Percentiles rank a stretch among this genome's conserved stretches.
Conservation (phyloP, 2,797 vertebrate species). For the Sebastes steindachneri region DNA sequence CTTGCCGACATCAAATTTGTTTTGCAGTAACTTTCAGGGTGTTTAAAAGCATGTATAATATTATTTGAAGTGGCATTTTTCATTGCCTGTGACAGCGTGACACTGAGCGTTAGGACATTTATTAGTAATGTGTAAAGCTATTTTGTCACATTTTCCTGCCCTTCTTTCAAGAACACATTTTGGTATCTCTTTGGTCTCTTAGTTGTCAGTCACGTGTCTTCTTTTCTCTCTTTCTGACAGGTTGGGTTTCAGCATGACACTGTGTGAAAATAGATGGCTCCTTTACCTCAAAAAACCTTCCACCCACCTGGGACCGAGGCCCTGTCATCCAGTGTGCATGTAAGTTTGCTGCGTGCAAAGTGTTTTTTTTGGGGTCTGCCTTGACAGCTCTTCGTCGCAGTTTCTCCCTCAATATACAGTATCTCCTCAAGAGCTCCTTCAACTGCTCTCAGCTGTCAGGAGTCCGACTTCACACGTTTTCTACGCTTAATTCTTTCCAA, state of each 20-base stretch:
- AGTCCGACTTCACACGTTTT: background rate
- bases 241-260: conserved; percentile 78
- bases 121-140: background rate
- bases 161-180: background rate
- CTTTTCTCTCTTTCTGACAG: conserved; percentile 61
- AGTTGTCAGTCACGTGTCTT: background rate
- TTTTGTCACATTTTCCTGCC: background rate
- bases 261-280: conserved; percentile 78
- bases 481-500: conserved; percentile 5
- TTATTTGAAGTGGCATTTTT: background rate
- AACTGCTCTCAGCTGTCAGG: conserved; percentile 15
- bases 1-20: background rate
- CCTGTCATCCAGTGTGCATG: conserved; percentile 6
- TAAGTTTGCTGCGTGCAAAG: conserved; percentile 7
- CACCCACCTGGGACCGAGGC: conserved; percentile 84
- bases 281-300: conserved; percentile 77
- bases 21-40: background rate
- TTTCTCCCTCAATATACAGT: background rate
- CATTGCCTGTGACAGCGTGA: background rate
- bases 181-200: background rate
- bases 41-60: conserved; percentile 1
- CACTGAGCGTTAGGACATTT: background rate
- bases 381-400: conserved; percentile 19
- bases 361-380: background rate
- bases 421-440: conserved; percentile 2